Evolutionary conservation across 2,797 vertebrate genomes (phyloP), one percentile per base, ranked within the genome.

Genomic region (Zalophus californianus): DNA sequence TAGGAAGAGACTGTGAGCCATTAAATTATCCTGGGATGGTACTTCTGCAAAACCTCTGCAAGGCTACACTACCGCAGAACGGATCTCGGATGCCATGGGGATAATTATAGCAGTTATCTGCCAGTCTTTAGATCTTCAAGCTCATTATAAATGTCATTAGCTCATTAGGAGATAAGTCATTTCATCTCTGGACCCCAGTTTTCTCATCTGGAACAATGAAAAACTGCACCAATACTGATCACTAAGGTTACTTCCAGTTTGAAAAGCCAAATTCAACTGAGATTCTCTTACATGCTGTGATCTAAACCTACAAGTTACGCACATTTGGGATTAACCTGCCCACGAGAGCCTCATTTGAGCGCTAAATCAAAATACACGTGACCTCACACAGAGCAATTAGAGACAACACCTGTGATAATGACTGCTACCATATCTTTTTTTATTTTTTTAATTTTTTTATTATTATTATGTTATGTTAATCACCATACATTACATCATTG

Each of bases 91-190:
- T 52, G 18, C 18, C 27, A 15, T 35, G 70, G 48, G 21, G 44
- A 75, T 86, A 75, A 86, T 89, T 32, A 86, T 50, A 75, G 48
- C 9, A 66, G 14, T 68, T 68, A 52, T 41, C 85, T 90, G 15
- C 29, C n/a, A 82, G 48, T 78, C 32, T 90, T 92, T 50, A 91
- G 16, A n/a, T 88, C 29, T 94, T 83, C 73, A 90, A 75, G 21
- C 18, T 91, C 48, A 91, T 77, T 88, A 50, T 54, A 52, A 91
- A 80, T 64, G 10, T 60, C 52, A 93, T 66, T 73, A 66, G 35
- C 41, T 79, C 52, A 62, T 96, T 94, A 60, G 18, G 20, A 41
- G 62, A 68, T 84, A 89, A 91, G 41, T 90, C 38, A 82, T 82
- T 91, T 87, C 54, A 92, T 78, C 29, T 75, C 20, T 87, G 29